phyloP scores from a whole-genome alignment of 64 coral and sea anemone species.

The Montipora cactus region DNA sequence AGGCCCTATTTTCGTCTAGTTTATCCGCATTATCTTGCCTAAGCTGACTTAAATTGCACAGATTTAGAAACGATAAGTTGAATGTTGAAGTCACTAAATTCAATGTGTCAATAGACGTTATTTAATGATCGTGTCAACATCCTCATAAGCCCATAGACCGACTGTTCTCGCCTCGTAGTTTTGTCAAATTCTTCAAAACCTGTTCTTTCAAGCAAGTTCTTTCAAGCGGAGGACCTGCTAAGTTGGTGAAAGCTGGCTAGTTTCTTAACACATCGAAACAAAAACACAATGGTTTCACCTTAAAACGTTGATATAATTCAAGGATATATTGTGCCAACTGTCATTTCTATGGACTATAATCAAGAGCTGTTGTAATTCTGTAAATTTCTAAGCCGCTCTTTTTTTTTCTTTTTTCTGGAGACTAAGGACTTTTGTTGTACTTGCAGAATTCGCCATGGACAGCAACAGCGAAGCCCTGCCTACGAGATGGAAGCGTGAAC shows the following conservation, averaged over 20 bases:
- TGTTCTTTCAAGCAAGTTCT: neutral
- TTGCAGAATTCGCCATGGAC: constrained; percentile 62
- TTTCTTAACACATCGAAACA: neutral
- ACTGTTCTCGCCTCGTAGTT: neutral
- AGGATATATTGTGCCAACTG: neutral
- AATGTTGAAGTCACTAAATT: neutral
- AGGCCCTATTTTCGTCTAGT: neutral
- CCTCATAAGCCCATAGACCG: neutral
- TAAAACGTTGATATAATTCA: neutral
- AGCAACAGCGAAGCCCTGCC: constrained; percentile 33
- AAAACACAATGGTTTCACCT: neutral
- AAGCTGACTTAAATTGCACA: constrained; percentile 3
- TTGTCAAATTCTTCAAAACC: neutral
- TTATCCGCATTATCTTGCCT: neutral
- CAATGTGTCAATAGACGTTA: neutral
- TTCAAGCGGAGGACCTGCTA: neutral
- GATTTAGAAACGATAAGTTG: neutral
- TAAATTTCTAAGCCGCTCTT: no score
- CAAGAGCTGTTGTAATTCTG: neutral
- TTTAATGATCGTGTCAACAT: neutral
- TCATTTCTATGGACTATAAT: neutral
- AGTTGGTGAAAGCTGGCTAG: neutral
- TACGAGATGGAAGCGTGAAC: constrained; percentile 73
- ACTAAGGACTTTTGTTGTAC: neutral
- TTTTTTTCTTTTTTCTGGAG: no score